A percentile compares a stretch with the other conserved stretches of the same genome.
Evolutionary conservation across 2,797 vertebrate genomes (phyloP).

Genomic region (Melanotaenia boesemani): DNA sequence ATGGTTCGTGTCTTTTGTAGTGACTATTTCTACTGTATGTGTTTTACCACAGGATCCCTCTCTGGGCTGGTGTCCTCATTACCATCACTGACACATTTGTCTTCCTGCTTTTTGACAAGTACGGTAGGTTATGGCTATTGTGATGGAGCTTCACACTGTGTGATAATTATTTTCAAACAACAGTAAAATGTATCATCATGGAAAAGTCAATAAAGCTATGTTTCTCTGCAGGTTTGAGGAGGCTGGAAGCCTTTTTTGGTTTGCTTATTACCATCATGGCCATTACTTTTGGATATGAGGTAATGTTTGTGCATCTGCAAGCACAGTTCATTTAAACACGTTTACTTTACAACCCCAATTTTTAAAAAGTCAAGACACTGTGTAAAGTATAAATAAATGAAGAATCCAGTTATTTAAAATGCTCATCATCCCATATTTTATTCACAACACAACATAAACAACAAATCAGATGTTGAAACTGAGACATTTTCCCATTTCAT

Average conservation of each 20-base stretch:
- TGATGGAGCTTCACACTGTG: not conserved
- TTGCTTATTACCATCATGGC: slow-evolving; percentile 96
- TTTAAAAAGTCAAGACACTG: too few relatives aligned
- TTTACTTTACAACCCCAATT: too few relatives aligned
- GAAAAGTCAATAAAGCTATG: not conserved
- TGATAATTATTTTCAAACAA: not conserved
- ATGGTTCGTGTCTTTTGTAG: not conserved
- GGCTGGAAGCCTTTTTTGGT: slow-evolving; percentile 96
- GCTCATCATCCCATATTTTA: too few relatives aligned
- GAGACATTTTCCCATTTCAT: too few relatives aligned
- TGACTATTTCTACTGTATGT: not conserved
- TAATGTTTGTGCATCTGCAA: slow-evolving; percentile 49
- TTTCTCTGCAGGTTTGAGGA: slow-evolving; percentile 86
- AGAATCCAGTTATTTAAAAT: too few relatives aligned
- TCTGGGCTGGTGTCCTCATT: slow-evolving; percentile 96
- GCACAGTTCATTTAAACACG: too few relatives aligned
- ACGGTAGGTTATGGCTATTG: slow-evolving; percentile 80
- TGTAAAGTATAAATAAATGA: too few relatives aligned
- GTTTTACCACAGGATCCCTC: slow-evolving; percentile 86
- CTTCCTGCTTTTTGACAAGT: slow-evolving; percentile 97
- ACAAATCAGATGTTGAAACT: too few relatives aligned
- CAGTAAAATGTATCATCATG: accelerated
- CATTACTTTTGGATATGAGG: slow-evolving; percentile 95
- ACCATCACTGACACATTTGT: slow-evolving; percentile 95
- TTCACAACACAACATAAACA: too few relatives aligned